These are phyloP conservation scores for Boulengerochromis microlepis DNA, from an alignment of 2,113 vertebrate species.

Conservation along the genomic window DNA sequence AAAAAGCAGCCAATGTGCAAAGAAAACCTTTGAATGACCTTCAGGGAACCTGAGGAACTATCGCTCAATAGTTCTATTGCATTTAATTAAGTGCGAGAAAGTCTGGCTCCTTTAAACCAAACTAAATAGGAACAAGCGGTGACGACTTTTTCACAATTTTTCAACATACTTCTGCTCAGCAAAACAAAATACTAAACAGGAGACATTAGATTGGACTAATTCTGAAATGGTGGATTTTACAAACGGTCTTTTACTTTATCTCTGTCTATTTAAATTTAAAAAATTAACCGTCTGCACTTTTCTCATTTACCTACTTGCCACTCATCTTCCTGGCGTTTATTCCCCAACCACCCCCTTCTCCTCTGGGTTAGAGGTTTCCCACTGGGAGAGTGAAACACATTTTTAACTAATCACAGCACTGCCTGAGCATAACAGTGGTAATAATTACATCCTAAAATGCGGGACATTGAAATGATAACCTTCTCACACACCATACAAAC, in stretches of 20 bases:
- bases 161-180: not conserved
- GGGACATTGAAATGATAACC: constrained; percentile 38
- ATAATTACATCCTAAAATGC: constrained; percentile 37
- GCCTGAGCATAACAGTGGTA: constrained; percentile 12
- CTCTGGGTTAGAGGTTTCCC: constrained; percentile 9
- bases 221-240: not conserved
- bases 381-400: constrained; percentile 28
- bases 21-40: not conserved
- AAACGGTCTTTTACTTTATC: constrained; percentile 34
- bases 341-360: not conserved
- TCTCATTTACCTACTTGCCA: constrained; percentile 18
- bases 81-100: not conserved
- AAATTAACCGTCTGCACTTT: constrained; percentile 25
- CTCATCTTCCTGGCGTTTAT: not conserved
- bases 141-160: not conserved
- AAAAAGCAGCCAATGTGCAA: not conserved
- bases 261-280: not conserved
- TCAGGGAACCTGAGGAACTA: not conserved
- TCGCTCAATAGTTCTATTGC: not conserved
- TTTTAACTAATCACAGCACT: constrained; percentile 36
- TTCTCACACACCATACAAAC: not conserved
- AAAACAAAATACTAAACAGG: not conserved
- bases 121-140: not conserved
- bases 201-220: not conserved
- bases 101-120: not conserved